Conservation (phyloP, 2,888 invertebrate species). For the Capitulum mitella region DNA sequence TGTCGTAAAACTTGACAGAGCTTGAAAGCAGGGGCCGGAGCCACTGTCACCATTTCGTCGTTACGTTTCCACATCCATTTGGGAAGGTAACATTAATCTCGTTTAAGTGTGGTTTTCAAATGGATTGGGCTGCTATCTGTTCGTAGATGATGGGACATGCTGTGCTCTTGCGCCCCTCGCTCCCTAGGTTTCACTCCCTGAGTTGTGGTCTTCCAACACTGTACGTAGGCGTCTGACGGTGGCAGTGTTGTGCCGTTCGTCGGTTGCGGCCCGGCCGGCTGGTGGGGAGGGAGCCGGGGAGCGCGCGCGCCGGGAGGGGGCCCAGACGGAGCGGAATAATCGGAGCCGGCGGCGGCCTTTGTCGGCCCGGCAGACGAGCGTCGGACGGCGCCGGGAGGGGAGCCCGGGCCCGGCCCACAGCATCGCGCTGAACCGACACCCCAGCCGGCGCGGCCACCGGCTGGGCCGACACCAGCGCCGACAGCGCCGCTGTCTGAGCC, state of each 20-base stretch:
- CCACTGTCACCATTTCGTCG: neutral
- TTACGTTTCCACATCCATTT: neutral
- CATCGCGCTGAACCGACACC: no score
- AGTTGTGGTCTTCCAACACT: no score
- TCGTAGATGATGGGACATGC: neutral
- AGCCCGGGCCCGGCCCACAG: no score
- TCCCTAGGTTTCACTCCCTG: no score
- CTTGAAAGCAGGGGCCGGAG: neutral
- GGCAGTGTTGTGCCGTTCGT: constrained; percentile 1
- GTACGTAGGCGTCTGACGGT: no score
- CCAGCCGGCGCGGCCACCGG: no score
- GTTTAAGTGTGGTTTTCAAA: neutral
- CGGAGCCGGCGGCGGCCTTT: constrained; percentile 13
- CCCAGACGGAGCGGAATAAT: constrained; percentile 11
- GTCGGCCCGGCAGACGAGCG: constrained; percentile 8
- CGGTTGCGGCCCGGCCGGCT: neutral
- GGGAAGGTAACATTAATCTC: neutral
- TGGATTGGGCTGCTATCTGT: neutral
- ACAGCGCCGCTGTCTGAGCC: no score
- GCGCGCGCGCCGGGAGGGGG: neutral
- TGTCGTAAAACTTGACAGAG: neutral
- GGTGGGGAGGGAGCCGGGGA: neutral
- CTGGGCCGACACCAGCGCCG: no score
- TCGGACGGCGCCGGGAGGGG: neutral
- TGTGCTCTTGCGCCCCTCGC: neutral